A percentile compares a stretch with the other conserved stretches of the same genome.
phyloP scores from a whole-genome alignment of 2,113 vertebrate genomes.

The Micronycteris hirsuta region DNA sequence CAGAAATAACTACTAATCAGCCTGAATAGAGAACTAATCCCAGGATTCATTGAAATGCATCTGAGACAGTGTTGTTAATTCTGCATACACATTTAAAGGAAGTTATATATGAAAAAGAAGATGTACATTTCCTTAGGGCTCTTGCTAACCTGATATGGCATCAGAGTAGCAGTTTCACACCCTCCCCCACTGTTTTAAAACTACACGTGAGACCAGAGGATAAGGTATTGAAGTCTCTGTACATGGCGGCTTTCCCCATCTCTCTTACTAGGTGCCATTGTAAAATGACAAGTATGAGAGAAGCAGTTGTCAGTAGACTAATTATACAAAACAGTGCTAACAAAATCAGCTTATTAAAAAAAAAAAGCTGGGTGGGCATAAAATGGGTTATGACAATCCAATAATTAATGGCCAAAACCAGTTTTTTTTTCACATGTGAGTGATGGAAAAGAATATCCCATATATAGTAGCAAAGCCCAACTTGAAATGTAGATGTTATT shows the following conservation, averaged over 20 bases:
- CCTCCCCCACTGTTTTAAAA: background rate
- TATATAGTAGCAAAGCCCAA: background rate
- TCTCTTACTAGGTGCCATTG: background rate
- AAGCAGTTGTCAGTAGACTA: background rate
- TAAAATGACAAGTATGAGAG: background rate
- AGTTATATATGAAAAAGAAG: background rate
- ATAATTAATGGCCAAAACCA: background rate
- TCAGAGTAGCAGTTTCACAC: background rate
- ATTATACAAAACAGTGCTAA: conserved; percentile 12
- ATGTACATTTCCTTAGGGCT: background rate
- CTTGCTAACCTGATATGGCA: background rate
- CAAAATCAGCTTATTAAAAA: background rate
- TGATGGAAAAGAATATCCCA: background rate
- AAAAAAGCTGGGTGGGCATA: background rate
- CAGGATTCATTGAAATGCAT: conserved; percentile 18
- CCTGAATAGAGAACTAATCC: background rate
- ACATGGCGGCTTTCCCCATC: background rate
- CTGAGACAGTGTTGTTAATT: conserved; percentile 2
- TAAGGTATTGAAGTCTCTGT: background rate
- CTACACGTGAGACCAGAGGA: background rate
- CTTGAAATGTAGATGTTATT: background rate
- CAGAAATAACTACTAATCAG: conserved; percentile 36
- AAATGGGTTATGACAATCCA: conserved; percentile 12
- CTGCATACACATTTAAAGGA: conserved; percentile 2
- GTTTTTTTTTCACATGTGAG: background rate